These are phyloP conservation scores for Rhysida immarginata DNA, from an alignment of 1,140 invertebrate genomes.

Conservation along the genomic window DNA sequence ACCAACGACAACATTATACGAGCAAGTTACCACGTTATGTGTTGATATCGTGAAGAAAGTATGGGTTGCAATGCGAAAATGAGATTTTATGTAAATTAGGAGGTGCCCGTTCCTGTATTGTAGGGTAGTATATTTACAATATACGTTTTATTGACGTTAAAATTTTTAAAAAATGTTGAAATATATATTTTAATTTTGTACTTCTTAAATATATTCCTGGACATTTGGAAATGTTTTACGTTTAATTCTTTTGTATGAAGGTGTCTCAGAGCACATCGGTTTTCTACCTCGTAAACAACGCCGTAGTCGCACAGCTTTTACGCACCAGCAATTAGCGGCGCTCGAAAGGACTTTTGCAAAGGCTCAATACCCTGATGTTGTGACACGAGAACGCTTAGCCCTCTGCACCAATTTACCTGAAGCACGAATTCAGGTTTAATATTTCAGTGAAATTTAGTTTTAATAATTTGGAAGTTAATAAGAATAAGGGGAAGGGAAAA, in stretches of 20 bases:
- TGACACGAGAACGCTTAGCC: constrained; percentile 21
- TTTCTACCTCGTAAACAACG: constrained; percentile 16
- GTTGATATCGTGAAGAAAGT: no score
- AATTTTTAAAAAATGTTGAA: background rate
- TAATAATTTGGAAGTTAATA: no score
- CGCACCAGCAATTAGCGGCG: constrained; percentile 19
- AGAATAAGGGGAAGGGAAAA: no score
- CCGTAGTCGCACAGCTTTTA: constrained; percentile 22
- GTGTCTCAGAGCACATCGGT: constrained; percentile 63
- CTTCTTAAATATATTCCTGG: constrained; percentile 74
- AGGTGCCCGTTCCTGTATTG: no score
- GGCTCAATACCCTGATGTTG: constrained; percentile 24
- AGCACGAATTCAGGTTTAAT: constrained; percentile 22
- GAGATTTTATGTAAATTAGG: no score
- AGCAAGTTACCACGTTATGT: no score
- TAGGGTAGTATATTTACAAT: constrained; percentile 3
- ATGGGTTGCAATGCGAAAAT: no score
- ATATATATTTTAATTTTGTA: constrained; percentile 8
- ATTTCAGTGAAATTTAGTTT: no score
- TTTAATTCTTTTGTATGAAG: constrained; percentile 94
- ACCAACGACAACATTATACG: no score
- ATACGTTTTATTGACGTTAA: constrained; percentile 8
- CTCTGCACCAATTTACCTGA: constrained; percentile 21
- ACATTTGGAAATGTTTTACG: no score
- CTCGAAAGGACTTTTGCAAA: constrained; percentile 20